Base-by-base conservation (phyloP, 64 coral and sea anemone genomes). In the Catalaphyllia jardinei region DNA sequence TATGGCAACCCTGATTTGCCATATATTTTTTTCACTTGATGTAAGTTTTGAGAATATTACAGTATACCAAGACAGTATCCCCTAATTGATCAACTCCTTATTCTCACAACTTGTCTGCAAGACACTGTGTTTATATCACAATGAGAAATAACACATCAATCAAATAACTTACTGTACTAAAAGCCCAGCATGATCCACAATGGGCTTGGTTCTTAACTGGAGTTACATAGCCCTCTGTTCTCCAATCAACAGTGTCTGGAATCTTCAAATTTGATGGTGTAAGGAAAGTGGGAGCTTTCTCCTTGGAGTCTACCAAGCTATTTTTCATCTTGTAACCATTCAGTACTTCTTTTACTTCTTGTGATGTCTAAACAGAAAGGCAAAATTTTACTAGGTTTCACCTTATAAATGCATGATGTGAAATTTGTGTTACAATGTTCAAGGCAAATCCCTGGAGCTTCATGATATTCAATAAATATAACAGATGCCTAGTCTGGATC, bases 171-270 rank as follows among this genome's bases (percentile, higher is more conserved):
- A 96, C 94, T 10, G 96, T 80, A 73, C 96, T 98, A 60, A 98
- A 98, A 27, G 96, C 87, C 96, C 96, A 98, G 72, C 96, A 98
- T 15, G 96, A 98, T 28, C 96, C 96, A 86, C 96, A 98, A 71
- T 93, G 93, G 12, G 61, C 72, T 89, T 98, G 96, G 61, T 98
- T 98, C 62, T 98, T 98, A 16, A 98, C 96, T 60, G 89, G 81
- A 2, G 96, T 98, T 7, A 98, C 96, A 77, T 95, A 98, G 3
- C 96, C 96, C 27, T 93, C 65, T 0, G 79, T 79, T 90, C 96
- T 89, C 96, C 96, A 98, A 29, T 98, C 96, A 57, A 98, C 89
- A 51, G 69, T 62, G 18, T 64, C 87, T 57, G 89, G 88, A 49
- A 95, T 24, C 79, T 90, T 89, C 12, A 98, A 74, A 65, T 95